Percentiles rank a stretch among this genome's conserved stretches.
Evolutionary conservation across 2,797 vertebrate genomes (phyloP).

Genomic region (Pachyuromys duprasi): DNA sequence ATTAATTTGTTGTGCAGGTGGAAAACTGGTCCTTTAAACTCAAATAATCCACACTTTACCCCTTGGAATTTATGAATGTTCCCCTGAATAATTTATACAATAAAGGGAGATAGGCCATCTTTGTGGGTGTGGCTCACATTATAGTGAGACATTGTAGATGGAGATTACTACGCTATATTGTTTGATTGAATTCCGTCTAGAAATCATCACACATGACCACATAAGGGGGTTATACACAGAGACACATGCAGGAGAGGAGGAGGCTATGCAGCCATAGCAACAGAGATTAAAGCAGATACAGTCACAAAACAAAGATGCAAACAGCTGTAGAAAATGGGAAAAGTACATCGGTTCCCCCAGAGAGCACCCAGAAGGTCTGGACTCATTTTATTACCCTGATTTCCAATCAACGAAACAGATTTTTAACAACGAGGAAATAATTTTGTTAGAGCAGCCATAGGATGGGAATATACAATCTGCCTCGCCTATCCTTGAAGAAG

Average conservation of each 20-base stretch:
- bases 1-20: not conserved
- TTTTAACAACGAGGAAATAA: slow-evolving; percentile 11
- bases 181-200: not conserved
- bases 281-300: not conserved
- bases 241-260: not conserved
- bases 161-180: not conserved
- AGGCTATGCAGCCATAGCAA: not conserved
- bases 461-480: not conserved
- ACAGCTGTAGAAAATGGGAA: not conserved
- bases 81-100: not conserved
- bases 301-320: not conserved
- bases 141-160: not conserved
- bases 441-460: not conserved
- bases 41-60: not conserved
- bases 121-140: not conserved
- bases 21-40: not conserved
- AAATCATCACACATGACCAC: not conserved
- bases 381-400: not conserved
- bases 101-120: not conserved
- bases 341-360: not conserved
- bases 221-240: not conserved
- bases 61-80: not conserved
- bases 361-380: not conserved
- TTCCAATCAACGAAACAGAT: not conserved
- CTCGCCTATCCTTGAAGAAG: not conserved